Conservation (phyloP, 2,113 vertebrate species). For the Spermophilus dauricus region DNA sequence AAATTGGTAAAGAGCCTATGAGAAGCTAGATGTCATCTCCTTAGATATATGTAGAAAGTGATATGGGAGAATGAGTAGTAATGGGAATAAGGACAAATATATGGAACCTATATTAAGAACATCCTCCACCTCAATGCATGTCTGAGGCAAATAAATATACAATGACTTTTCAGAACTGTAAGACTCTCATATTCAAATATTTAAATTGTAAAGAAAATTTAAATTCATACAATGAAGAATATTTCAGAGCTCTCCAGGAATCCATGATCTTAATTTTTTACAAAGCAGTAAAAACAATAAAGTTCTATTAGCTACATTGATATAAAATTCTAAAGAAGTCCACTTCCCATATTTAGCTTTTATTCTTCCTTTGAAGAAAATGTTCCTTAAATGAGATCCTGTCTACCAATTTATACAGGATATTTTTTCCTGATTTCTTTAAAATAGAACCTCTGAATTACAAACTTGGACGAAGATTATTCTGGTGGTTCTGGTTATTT, state of each 20-base stretch:
- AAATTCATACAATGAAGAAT: not conserved
- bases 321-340: not conserved
- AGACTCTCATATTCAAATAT: not conserved
- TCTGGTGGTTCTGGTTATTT: not conserved
- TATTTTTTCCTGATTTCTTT: not conserved
- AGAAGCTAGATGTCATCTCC: too few species aligned
- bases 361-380: not conserved
- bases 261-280: not conserved
- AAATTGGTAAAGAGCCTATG: not conserved
- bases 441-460: not conserved
- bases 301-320: not conserved
- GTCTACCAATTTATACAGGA: not conserved
- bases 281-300: not conserved
- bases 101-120: not conserved
- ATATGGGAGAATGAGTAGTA: not conserved
- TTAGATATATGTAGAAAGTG: not conserved
- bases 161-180: not conserved
- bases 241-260: not conserved
- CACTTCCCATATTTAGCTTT: not conserved
- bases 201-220: conserved; percentile 40
- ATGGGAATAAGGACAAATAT: not conserved
- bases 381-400: not conserved
- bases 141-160: conserved; percentile 5
- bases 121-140: not conserved
- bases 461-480: not conserved